Conservation (phyloP, 92 coral and sea anemone species). For the Actinostola sp. region DNA sequence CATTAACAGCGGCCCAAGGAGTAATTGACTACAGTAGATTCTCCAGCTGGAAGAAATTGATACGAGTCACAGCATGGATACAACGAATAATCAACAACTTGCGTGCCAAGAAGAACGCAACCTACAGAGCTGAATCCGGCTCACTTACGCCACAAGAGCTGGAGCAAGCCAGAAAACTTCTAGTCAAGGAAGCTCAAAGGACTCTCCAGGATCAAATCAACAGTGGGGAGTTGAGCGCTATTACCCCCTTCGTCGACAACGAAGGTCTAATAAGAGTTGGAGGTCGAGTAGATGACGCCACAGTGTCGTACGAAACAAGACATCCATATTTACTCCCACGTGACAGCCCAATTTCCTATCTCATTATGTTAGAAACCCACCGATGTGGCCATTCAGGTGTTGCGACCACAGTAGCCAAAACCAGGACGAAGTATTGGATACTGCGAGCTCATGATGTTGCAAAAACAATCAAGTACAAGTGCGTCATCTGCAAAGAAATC, state of each 20-base stretch:
- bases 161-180: conserved; percentile 25
- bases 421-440: conserved; percentile 38
- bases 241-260: no score
- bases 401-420: conserved; percentile 51
- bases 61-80: conserved; percentile 50
- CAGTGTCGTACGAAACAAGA: conserved; percentile 48
- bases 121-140: background rate
- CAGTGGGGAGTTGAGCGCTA: conserved; percentile 38
- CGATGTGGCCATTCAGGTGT: conserved; percentile 50
- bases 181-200: conserved; percentile 38
- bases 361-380: conserved; percentile 44
- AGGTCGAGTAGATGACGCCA: conserved; percentile 53
- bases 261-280: conserved; percentile 63
- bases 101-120: background rate
- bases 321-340: conserved; percentile 55
- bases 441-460: no score
- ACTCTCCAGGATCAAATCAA: background rate
- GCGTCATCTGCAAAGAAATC: conserved; percentile 36
- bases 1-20: no score
- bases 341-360: no score
- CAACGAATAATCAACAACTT: conserved; percentile 22
- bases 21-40: conserved; percentile 24
- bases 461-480: conserved; percentile 48
- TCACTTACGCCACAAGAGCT: conserved; percentile 24
- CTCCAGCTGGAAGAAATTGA: conserved; percentile 39